Evolutionary conservation across 2,888 invertebrate genomes (phyloP), one percentile per base, ranked within the genome.

Genomic region (Apamea crenata): DNA sequence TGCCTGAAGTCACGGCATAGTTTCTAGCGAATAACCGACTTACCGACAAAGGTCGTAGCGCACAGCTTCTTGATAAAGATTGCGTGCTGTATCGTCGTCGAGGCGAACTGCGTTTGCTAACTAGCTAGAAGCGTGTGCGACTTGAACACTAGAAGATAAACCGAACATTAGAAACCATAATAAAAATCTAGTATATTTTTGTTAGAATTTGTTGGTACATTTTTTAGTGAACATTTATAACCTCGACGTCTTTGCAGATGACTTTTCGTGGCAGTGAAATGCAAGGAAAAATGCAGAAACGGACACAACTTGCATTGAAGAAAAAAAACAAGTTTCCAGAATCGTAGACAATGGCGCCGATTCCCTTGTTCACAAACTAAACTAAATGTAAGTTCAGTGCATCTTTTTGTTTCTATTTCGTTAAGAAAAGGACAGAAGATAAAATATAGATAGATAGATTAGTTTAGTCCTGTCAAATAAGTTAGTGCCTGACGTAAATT

Each of bases 21-120:
- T 91, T 91, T 88, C 91, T 88, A 89, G 91, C 87, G 81, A 89
- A 89, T 92, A 92, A 88, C 89, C 90, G 90, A 88, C 91, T 92
- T 91, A 88, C 89, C 90, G 90, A 88, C 91, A 93, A 93, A 95
- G 95, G 94, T 95, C 94, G 92, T 87, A 87, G 91, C 91, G 88
- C 87, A 88, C 89, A 85, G 90, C 79, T 90, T 90, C 78, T 85
- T 91, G 93, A 92, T 92, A 90, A 88, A 84, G 87, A 86, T 92
- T 85, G 92, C 92, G 91, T 93, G 93, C 88, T 87, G 84, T 87
- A 90, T 90, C 87, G 84, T 84, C 77, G 74, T 82, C 88, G 88
- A 91, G 88, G 88, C 67, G 56, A 77, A 73, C 85, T 75, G 40
- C 77, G 80, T 81, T 84, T 76, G 75, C 80, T 69, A 82, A 85